phyloP scores from a whole-genome alignment of 2,113 vertebrate species.

The Apistogramma diplotaenia region DNA sequence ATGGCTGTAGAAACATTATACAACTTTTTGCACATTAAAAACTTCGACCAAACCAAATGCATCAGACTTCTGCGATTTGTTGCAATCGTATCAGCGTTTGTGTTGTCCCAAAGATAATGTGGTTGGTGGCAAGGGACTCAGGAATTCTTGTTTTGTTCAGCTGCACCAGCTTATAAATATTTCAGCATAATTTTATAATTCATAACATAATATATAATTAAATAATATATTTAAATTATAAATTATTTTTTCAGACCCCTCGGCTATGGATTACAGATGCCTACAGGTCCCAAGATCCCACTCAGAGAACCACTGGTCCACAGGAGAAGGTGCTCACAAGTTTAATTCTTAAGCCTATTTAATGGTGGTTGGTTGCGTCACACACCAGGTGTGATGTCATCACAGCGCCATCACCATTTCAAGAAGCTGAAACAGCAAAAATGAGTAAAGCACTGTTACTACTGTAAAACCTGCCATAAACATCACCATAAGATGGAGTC shows the following conservation, averaged over 20 bases:
- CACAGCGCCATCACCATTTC: not conserved
- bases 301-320: not conserved
- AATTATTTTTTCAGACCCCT: not conserved
- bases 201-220: not conserved
- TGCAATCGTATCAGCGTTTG: not conserved
- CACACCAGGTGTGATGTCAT: not conserved
- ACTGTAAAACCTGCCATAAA: too few relatives aligned
- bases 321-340: not conserved
- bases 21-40: not conserved
- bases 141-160: not conserved
- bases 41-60: not conserved
- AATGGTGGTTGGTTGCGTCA: not conserved
- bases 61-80: not conserved
- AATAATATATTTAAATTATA: not conserved
- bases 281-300: not conserved
- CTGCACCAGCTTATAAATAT: not conserved
- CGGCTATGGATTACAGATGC: not conserved
- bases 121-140: not conserved
- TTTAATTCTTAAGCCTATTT: not conserved
- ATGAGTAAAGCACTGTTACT: too few relatives aligned
- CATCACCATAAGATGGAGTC: too few relatives aligned
- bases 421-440: not conserved
- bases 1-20: not conserved
- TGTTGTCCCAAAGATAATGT: not conserved
- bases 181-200: not conserved